These are phyloP conservation scores for Actenoides lindsayi DNA, from an alignment of 2,113 vertebrate species.

Conservation along the genomic window DNA sequence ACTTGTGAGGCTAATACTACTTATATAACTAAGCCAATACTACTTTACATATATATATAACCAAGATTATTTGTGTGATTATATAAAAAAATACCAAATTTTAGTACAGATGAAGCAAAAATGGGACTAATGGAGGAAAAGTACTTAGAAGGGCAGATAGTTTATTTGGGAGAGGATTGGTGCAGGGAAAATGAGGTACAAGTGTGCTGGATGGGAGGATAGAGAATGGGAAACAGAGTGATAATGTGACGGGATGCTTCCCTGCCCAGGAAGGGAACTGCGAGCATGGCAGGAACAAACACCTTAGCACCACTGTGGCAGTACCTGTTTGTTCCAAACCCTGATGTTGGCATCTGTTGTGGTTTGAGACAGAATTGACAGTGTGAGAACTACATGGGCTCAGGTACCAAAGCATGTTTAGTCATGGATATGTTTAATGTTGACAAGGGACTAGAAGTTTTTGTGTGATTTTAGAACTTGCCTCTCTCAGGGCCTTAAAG, in stretches of 20 bases:
- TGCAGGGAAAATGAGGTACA: neutral
- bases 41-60: neutral
- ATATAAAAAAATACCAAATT: neutral
- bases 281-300: neutral
- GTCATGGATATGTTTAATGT: neutral
- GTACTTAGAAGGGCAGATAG: neutral
- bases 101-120: neutral
- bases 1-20: neutral
- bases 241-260: neutral
- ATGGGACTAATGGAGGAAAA: neutral
- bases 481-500: neutral
- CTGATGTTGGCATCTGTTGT: neutral
- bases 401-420: neutral
- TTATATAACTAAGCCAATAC: neutral
- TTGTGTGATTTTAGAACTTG: neutral
- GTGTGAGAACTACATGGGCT: neutral
- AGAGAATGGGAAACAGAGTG: neutral
- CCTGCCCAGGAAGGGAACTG: neutral
- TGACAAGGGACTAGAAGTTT: neutral
- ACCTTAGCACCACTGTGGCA: neutral
- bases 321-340: neutral
- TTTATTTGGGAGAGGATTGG: neutral
- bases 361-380: neutral
- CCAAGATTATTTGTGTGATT: neutral
- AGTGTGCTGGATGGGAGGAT: neutral